These are phyloP conservation scores for Drosophila anceps DNA, from an alignment of 2,888 invertebrate genomes.

Conservation along the genomic window DNA sequence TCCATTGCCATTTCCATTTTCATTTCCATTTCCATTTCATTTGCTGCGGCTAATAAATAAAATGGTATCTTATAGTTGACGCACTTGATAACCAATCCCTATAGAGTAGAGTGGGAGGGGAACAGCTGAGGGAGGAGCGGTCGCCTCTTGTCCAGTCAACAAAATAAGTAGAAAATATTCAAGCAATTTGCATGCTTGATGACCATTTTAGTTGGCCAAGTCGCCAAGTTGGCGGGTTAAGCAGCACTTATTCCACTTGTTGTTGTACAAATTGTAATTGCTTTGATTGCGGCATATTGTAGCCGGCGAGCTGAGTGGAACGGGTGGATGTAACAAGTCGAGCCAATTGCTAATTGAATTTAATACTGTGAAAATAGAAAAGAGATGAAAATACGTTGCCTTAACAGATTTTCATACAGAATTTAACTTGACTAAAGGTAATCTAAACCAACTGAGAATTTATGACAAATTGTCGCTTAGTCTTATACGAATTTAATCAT, in stretches of 20 bases:
- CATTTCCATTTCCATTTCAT: slow-evolving; percentile 11
- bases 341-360: slow-evolving; percentile 51
- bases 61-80: slow-evolving; percentile 20
- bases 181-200: slow-evolving; percentile 71
- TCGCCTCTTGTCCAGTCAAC: background rate
- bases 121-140: too few relatives aligned
- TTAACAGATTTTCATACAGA: background rate
- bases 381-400: background rate
- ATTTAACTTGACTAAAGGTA: background rate
- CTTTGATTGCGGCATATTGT: slow-evolving; percentile 60
- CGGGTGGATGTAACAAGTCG: background rate
- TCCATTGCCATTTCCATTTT: slow-evolving; percentile 1
- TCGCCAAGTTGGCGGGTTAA: slow-evolving; percentile 50
- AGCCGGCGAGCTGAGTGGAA: background rate
- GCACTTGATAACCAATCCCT: slow-evolving; percentile 11
- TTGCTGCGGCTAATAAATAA: slow-evolving; percentile 20
- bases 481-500: too few relatives aligned
- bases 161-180: slow-evolving; percentile 62
- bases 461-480: too few relatives aligned
- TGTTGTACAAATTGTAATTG: slow-evolving; percentile 53
- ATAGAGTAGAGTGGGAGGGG: background rate
- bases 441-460: too few relatives aligned
- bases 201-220: slow-evolving; percentile 50
- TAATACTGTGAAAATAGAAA: slow-evolving; percentile 4
- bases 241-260: slow-evolving; percentile 30